phyloP scores from a whole-genome alignment of 1,140 invertebrate genomes.

The Antheraea pernyi region DNA sequence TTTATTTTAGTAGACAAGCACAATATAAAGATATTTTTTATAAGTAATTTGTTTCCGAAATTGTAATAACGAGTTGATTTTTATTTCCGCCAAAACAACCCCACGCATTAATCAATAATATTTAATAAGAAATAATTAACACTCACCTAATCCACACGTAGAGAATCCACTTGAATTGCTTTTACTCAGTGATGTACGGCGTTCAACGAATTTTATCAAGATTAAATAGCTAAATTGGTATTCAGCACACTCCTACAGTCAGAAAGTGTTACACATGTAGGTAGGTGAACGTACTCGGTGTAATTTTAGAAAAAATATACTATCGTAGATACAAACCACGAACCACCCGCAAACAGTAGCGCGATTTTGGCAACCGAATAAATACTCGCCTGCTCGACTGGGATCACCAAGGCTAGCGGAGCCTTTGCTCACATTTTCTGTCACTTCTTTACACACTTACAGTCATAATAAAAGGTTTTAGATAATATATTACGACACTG shows the following conservation, averaged over 20 bases:
- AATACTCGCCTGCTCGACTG: too few relatives aligned
- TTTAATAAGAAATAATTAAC: constrained; percentile 2
- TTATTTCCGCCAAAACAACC: constrained; percentile 7
- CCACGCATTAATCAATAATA: too few relatives aligned
- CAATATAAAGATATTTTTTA: too few relatives aligned
- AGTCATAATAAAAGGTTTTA: too few relatives aligned
- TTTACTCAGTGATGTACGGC: constrained; percentile 1
- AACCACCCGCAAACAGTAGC: not conserved
- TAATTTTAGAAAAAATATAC: constrained; percentile 35
- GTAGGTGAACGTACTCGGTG: constrained; percentile 31
- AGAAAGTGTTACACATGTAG: constrained; percentile 33
- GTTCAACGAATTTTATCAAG: constrained; percentile 7
- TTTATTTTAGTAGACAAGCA: too few relatives aligned
- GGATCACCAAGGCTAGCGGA: too few relatives aligned
- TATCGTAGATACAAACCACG: not conserved
- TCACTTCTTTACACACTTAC: too few relatives aligned
- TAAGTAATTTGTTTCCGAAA: not conserved
- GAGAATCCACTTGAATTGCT: not conserved
- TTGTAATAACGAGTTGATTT: constrained; percentile 6
- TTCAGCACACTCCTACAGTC: constrained; percentile 24
- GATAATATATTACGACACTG: too few relatives aligned
- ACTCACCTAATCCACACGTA: not conserved
- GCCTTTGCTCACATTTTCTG: too few relatives aligned
- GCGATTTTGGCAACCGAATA: not conserved
- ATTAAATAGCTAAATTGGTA: constrained; percentile 29